A percentile compares a stretch with the other conserved stretches of the same genome.
Evolutionary conservation across 1,140 invertebrate species (phyloP).

Genomic region (Cardiocondyla obscurior): DNA sequence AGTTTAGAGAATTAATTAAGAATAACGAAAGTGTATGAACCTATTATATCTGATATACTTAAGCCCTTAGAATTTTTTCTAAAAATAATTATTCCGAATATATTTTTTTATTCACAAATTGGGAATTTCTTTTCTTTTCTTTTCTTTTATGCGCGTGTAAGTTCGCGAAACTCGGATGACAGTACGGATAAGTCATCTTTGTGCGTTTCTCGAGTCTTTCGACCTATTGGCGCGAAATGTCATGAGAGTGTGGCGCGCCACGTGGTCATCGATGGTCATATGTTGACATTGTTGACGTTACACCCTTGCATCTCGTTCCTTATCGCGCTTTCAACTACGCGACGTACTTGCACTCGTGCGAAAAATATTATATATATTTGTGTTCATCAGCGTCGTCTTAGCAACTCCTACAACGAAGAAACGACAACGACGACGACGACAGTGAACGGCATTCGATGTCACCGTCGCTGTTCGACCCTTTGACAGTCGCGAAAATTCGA

Average conservation of each 20-base stretch:
- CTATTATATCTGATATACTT: no score
- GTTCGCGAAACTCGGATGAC: neutral
- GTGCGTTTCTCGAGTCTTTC: neutral
- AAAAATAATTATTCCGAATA: no score
- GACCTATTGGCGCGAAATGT: neutral
- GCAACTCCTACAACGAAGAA: no score
- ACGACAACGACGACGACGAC: neutral
- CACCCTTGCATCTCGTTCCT: neutral
- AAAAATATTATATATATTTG: neutral
- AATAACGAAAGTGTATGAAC: no score
- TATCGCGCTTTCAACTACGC: slow-evolving; percentile 29
- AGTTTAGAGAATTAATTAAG: no score
- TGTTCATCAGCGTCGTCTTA: neutral
- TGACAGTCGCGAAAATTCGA: neutral
- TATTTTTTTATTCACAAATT: no score
- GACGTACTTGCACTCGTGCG: neutral
- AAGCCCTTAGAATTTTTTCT: no score
- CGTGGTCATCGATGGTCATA: no score
- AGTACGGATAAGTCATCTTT: neutral
- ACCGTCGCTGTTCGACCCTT: neutral
- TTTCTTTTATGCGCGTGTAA: no score
- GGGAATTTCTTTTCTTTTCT: no score
- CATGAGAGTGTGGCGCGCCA: neutral
- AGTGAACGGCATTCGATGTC: neutral
- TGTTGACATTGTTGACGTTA: neutral